phyloP scores from a whole-genome alignment of 2,888 invertebrate species.

The Xylota sylvarum region DNA sequence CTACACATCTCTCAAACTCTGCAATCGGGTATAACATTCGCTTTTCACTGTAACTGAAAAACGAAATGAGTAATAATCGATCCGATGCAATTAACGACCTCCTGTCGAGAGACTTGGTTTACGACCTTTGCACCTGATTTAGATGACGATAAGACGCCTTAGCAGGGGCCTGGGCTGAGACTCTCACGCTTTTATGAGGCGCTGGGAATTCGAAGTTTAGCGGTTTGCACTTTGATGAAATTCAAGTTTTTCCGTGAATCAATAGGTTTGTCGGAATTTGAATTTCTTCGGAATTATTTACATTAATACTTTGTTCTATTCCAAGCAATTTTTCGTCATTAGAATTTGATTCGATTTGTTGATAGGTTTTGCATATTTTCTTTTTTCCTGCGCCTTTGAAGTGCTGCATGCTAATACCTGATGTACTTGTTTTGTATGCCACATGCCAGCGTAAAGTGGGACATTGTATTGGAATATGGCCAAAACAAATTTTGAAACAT shows the following conservation, averaged over 20 bases:
- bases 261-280: slow-evolving; percentile 6
- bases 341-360: slow-evolving; percentile 46
- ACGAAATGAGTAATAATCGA: slow-evolving; percentile 17
- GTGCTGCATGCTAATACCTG: slow-evolving; percentile 58
- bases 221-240: background rate
- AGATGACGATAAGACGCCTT: slow-evolving; percentile 19
- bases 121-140: slow-evolving; percentile 39
- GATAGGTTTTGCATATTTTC: slow-evolving; percentile 40
- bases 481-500: slow-evolving; percentile 67
- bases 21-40: no score
- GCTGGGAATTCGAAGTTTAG: background rate
- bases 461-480: slow-evolving; percentile 71
- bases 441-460: slow-evolving; percentile 60
- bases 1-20: slow-evolving; percentile 6
- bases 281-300: slow-evolving; percentile 13
- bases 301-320: background rate
- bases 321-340: slow-evolving; percentile 60
- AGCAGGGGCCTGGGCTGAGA: slow-evolving; percentile 7
- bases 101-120: slow-evolving; percentile 2
- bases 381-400: slow-evolving; percentile 34
- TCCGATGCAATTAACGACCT: slow-evolving; percentile 41
- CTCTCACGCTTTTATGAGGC: background rate
- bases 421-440: slow-evolving; percentile 31
- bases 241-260: slow-evolving; percentile 25
- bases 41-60: background rate